Evolutionary conservation across 2,888 invertebrate genomes (phyloP), one percentile per base, ranked within the genome.

Genomic region (Aproaerema taeniolella): DNA sequence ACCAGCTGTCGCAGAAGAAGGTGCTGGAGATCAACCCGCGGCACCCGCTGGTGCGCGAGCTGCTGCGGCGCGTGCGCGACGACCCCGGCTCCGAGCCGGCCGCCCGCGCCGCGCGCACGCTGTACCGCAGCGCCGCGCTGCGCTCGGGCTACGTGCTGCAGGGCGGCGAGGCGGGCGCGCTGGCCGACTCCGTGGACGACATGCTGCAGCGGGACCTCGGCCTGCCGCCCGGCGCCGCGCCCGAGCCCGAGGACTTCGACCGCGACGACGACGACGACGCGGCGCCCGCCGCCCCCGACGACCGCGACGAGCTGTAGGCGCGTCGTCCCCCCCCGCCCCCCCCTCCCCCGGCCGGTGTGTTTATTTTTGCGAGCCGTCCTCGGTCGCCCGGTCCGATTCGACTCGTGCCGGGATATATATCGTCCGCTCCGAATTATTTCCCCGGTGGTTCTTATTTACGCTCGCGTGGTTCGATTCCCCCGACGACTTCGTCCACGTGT

Each of bases 1-100:
- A 95, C 74, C 96, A 98, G 74, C 86, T 97, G 31, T 93, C 92
- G 66, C 97, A 98, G 80, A 98, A 96, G 91, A 99, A 99, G 87
- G 95, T 95, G 35, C 86, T 99, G 54, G 99, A 99, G 89, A 92
- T 99, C 58, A 99, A 99, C 87, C 98, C 99, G 29, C 90, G 96
- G 38, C 99, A 99, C 90, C 99, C 99, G 14, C 88, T 99, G 35
- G 93, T 99, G 65, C 92, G 25, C 32, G 98, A 98, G 82, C 88
- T 99, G 50, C 87, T 98, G 67, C 91, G 92, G 17, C 90, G 96
- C 58, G 93, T 98, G 12, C 90, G 90, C 47, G 89, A 91, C 44
- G 93, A 95, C 71, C 89, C 93, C 30, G 90, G 91, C 25, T 96
- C 97, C 76, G 86, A 90, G 9, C 89, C 88, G 1, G 95, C 97